Base-by-base conservation (phyloP, 2,113 vertebrate species). In the Triplophysa siluroides region DNA sequence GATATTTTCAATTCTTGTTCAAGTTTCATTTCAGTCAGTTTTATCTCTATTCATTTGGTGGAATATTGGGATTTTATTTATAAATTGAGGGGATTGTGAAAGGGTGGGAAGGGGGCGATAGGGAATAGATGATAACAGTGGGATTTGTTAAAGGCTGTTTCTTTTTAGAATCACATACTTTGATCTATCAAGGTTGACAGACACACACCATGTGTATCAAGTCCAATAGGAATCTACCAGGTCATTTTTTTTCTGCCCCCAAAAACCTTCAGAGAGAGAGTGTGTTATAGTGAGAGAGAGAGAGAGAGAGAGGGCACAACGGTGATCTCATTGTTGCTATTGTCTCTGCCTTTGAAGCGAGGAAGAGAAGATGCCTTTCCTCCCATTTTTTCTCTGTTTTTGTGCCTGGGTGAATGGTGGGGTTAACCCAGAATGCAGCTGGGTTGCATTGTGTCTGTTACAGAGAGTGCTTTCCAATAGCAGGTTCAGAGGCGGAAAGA, bases 271-370 rank as follows among this genome's bases (percentile, higher is more conserved):
- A 75, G 18, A 64, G 74, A 62, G 38, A 62, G 58, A 61, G 72
- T 23, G 72, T 41, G 71, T 33, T 64, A 38, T 69, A 52, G 54
- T 54, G 60, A 29, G 38, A 67, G 70, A 79, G 78, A 47, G 10
- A 10, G 78, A 60, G 73, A 78, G 26, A 68, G 79, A 84, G 85
- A 73, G 19, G 26, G 16, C 85, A 86, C 85, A 90, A 90, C 89
- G 90, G 89, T 91, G 87, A 87, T 83, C 81, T 90, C 88, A 91
- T 92, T 92, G 91, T 91, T 87, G 87, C 88, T 90, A 91, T 92
- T 92, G 91, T 92, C 29, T 92, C 89, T 89, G 87, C 86, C 90
- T 88, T 89, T 85, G 91, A 92, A 92, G 89, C 88, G 90, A 89
- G 86, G 83, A 85, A 90, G 90, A 88, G 89, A 87, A 88, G 89